Base-by-base conservation (phyloP, 1,140 invertebrate genomes). In the Parapsyche elsis region DNA sequence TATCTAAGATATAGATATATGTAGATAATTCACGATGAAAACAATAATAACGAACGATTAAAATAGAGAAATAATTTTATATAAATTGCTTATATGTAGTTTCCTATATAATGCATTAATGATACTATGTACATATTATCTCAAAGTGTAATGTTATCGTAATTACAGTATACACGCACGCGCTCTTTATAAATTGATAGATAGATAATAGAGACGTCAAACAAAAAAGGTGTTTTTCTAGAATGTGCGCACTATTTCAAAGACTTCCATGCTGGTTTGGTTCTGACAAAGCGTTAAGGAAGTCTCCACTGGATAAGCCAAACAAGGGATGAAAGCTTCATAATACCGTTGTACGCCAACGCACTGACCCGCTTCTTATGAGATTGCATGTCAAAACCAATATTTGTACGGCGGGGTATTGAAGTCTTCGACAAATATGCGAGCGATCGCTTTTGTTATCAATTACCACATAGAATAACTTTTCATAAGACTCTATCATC, bases 321-420 rank as follows among this genome's bases (percentile, higher is more conserved):
- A 61, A 16, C 16, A 61, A 21, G 57, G 16, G 57, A 19, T 61
- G 57, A 61, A 61, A 61, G 21, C 57, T 5, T 61, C 21, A 61
- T 61, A 61, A 61, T 21, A 10, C 57, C 57, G 9, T 19, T 19
- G n/a, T 19, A 9, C 57, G 7, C 57, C 16, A 19, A 59, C 30
- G 74, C 44, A 59, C 24, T 59, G 74, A 59, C 57, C 30, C 59
- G 46, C 59, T 64, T 64, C 44, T 23, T 38, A 77, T 19, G 49
- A 77, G 57, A 77, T 77, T 77, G 26, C 75, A 64, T 77, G 59
- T 77, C 75, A 64, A 77, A 77, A 64, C 24, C 75, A 77, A 77
- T 77, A 64, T 77, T 77, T 77, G 59, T 26, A 16, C 49, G 10
- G 7, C 23, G 4, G 5, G 46, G 44, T 49, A 74, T 74, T 49